A percentile compares a stretch with the other conserved stretches of the same genome.
phyloP scores from a whole-genome alignment of 2,113 vertebrate species.

The Microtus richardsoni region DNA sequence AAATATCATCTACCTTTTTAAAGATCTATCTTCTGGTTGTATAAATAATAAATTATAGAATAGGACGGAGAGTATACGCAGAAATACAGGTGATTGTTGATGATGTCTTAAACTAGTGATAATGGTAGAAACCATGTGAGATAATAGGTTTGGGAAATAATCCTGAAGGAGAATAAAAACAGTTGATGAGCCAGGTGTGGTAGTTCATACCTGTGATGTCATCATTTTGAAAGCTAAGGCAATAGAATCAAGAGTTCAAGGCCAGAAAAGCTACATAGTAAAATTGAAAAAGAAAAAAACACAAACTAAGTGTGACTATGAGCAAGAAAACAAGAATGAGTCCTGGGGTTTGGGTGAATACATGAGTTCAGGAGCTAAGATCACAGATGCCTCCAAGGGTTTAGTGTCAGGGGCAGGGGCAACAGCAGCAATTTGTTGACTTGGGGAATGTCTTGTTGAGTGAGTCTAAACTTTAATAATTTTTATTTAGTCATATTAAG shows the following conservation, averaged over 20 bases:
- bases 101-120: constrained; percentile 2
- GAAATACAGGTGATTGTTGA: background rate
- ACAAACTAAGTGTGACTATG: background rate
- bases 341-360: background rate
- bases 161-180: constrained; percentile 36
- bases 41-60: background rate
- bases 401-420: background rate
- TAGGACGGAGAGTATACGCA: background rate
- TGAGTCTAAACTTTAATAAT: constrained; percentile 8
- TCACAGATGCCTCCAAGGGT: background rate
- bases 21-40: background rate
- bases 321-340: constrained; percentile 35
- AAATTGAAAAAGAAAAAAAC: background rate
- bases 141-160: background rate
- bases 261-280: background rate
- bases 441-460: constrained; percentile 8
- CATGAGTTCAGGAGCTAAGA: background rate
- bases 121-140: background rate
- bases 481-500: constrained; percentile 26
- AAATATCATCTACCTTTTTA: constrained; percentile 40
- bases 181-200: background rate
- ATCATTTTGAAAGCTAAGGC: background rate
- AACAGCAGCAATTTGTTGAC: background rate
- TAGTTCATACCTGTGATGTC: background rate
- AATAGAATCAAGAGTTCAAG: background rate